Base-by-base conservation (phyloP, 1,140 invertebrate genomes). In the Tetramorium alpestre region DNA sequence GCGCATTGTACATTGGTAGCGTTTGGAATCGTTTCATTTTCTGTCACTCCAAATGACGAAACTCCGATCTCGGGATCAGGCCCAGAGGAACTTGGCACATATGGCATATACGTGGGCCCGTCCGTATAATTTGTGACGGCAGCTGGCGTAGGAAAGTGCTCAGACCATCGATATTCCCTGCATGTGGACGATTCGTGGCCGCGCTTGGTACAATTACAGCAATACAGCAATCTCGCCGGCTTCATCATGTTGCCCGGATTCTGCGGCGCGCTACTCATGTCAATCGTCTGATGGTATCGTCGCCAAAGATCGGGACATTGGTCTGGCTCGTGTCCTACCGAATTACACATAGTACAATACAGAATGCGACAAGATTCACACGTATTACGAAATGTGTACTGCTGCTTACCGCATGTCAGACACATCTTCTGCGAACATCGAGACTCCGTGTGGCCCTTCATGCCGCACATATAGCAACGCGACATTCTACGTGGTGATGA, bases 271-370 rank as follows among this genome's bases (percentile, higher is more conserved):
- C 11, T 60, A 41, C n/a, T 75, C 67, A 84, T 64, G 1, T 75
- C 56, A 0, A 28, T 97, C 69, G 97, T 97, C 69, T 96, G 96
- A 89, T 97, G 97, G 93, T 97, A 97, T 56, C 96, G 95, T 67
- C 97, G 96, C 97, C 97, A 97, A 54, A 96, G 94, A 93, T 97
- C 97, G 1, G 97, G 97, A 91, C 97, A 97, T 88, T 95, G 92
- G 1, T 95, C 94, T n/a, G 91, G 87, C 7, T 93, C 93, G 90
- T 97, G 97, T 3, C 97, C 97, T 38, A 89, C 78, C 87, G 96
- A 95, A 82, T 95, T 95, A 89, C 97, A 97, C 87, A 96, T 94
- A 28, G 93, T 93, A 88, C 97, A 97, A 28, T 91, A 90, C 0
- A 96, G 84, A 22, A 92, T 94, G 44, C 92, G 90, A 92, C 96